These are phyloP conservation scores for Drosophila ustulata DNA, from an alignment of 2,888 invertebrate species.

Conservation along the genomic window DNA sequence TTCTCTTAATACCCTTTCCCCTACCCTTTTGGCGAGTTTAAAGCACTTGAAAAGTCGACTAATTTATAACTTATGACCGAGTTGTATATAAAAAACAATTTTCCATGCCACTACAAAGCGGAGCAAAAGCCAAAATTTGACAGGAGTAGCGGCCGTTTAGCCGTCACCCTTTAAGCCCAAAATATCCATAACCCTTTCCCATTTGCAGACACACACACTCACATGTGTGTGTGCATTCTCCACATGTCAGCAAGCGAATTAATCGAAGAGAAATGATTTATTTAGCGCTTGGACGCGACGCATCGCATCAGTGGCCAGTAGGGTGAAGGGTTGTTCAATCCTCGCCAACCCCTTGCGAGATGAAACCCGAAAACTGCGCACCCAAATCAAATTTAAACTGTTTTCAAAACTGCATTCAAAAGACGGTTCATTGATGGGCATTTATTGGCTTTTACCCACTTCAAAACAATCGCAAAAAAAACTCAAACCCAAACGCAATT, in stretches of 20 bases:
- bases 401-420: conserved; percentile 78
- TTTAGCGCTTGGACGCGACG: conserved; percentile 78
- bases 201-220: background rate
- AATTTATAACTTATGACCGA: conserved; percentile 82
- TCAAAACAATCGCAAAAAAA: conserved; percentile 18
- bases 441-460: conserved; percentile 69
- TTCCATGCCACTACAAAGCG: conserved; percentile 84
- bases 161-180: conserved; percentile 57
- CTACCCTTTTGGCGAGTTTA: conserved; percentile 60
- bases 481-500: conserved; percentile 15
- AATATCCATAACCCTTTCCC: conserved; percentile 43
- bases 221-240: conserved; percentile 50
- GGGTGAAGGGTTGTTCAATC: conserved; percentile 60
- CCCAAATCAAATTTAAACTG: conserved; percentile 81
- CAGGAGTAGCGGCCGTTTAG: conserved; percentile 78
- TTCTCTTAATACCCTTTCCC: conserved; percentile 6
- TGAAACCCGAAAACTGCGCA: conserved; percentile 49
- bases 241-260: conserved; percentile 85
- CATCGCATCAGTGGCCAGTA: conserved; percentile 77
- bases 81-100: conserved; percentile 82
- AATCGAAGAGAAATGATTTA: conserved; percentile 86
- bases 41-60: conserved; percentile 76
- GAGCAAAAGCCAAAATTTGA: conserved; percentile 83
- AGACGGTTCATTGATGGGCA: conserved; percentile 74
- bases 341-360: conserved; percentile 32